Evolutionary conservation across 2,888 invertebrate species (phyloP), one percentile per base, ranked within the genome.

Genomic region (Ellobium chinense): DNA sequence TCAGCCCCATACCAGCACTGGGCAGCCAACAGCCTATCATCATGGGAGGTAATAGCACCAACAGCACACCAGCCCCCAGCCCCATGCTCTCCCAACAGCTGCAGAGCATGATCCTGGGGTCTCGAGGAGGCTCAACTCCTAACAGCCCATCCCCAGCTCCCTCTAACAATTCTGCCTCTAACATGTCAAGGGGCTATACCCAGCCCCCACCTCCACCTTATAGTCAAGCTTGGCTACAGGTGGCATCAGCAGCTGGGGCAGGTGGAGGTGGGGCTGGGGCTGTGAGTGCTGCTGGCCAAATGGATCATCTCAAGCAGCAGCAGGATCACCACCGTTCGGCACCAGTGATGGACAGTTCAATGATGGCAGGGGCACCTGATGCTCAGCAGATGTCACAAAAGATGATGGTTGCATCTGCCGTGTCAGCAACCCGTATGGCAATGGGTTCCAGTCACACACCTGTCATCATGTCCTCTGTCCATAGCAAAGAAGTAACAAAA

Each of bases 381-480:
- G 82, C 83, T 34, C 82, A 81, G 31, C 72, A 70, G 27, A 83
- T 84, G n/a, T 84, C 81, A 68, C 74, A 85, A 72, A 85, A 84
- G n/a, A 85, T 85, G 54, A 68, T 80, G 70, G 76, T 80, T 18
- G 63, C 84, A 0, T 76, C 84, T 0, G 85, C 86, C 7, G 85
- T 82, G 39, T 89, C 91, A 12, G 96, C 97, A 84, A 97, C 97
- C 3, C 94, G 96, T 78, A 96, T 96, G 92, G 96, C 97, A 68
- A 96, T 97, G 95, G 96, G 96, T 79, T 96, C 97, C 78, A 94
- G 96, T 72, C 98, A 98, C 92, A 96, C 97, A 70, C 97, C 98
- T 9, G 97, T 98, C 85, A 98, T 98, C 84, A 98, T 98, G 97
- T 98, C 98, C 92, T 97, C 97, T 39, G 98, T 98, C 27, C 97